phyloP scores from a whole-genome alignment of 2,888 invertebrate genomes.

The Melinopterus prodromus region DNA sequence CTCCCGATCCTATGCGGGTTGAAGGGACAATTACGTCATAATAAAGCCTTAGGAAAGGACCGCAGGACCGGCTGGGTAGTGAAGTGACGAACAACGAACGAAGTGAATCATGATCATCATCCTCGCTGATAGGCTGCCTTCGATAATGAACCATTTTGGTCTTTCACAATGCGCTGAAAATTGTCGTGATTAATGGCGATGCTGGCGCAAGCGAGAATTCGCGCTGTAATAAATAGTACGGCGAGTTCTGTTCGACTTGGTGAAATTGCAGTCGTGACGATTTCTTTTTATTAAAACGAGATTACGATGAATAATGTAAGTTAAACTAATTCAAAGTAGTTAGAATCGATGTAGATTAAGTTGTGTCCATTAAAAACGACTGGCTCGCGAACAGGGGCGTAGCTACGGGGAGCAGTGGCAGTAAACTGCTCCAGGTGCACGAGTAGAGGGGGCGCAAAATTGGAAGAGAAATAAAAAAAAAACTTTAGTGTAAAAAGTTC shows the following conservation, averaged over 20 bases:
- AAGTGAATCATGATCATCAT: background rate
- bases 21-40: slow-evolving; percentile 13
- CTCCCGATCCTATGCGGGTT: background rate
- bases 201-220: background rate
- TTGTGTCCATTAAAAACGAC: background rate
- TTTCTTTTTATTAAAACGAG: background rate
- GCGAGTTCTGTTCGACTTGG: background rate
- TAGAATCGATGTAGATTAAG: background rate
- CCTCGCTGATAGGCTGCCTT: background rate
- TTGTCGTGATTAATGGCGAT: background rate
- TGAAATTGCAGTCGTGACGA: background rate
- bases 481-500: no score
- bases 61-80: background rate
- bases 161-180: background rate
- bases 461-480: no score
- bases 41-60: slow-evolving; percentile 11
- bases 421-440: no score
- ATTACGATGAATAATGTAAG: background rate
- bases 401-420: no score
- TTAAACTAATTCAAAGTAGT: background rate
- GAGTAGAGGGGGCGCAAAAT: no score
- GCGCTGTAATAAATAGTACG: background rate
- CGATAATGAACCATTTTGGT: background rate
- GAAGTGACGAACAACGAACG: background rate
- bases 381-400: no score